These are phyloP conservation scores for Cryptoleucopteryx plumbea DNA, from an alignment of 2,113 vertebrate genomes.

Conservation along the genomic window DNA sequence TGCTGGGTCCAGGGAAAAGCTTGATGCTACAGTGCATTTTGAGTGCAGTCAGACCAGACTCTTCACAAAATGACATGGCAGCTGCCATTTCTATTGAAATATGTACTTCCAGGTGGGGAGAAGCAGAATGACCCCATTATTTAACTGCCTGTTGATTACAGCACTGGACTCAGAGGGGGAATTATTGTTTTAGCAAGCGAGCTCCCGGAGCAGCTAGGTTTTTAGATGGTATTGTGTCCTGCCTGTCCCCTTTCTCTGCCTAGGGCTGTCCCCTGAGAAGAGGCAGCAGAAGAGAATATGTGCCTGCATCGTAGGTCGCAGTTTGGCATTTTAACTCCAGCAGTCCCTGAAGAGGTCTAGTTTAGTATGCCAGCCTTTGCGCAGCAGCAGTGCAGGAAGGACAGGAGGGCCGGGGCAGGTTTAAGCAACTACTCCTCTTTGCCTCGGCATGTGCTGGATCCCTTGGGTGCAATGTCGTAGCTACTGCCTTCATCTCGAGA, in stretches of 20 bases:
- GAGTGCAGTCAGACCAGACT: not conserved
- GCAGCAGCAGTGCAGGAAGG: not conserved
- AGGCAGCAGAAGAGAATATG: not conserved
- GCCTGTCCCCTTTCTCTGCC: not conserved
- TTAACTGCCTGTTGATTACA: not conserved
- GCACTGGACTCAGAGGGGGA: not conserved
- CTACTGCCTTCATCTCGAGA: not conserved
- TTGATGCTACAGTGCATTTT: not conserved
- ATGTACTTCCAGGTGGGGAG: not conserved
- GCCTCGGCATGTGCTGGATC: rapidly evolving
- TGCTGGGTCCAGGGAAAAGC: not conserved
- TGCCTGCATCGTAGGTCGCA: not conserved
- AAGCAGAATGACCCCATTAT: not conserved
- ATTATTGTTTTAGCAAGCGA: not conserved
- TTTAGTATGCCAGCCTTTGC: not conserved
- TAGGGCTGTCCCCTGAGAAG: not conserved
- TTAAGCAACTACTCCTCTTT: not conserved
- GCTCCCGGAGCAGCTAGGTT: not conserved
- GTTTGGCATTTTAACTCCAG: not conserved
- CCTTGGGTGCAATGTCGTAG: rapidly evolving
- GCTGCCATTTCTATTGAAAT: not conserved
- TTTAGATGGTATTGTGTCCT: not conserved
- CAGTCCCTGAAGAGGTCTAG: not conserved
- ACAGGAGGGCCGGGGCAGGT: not conserved
- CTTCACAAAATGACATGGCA: not conserved